Evolutionary conservation across 2,888 invertebrate species (phyloP).

Genomic region (Sacculina carcini): DNA sequence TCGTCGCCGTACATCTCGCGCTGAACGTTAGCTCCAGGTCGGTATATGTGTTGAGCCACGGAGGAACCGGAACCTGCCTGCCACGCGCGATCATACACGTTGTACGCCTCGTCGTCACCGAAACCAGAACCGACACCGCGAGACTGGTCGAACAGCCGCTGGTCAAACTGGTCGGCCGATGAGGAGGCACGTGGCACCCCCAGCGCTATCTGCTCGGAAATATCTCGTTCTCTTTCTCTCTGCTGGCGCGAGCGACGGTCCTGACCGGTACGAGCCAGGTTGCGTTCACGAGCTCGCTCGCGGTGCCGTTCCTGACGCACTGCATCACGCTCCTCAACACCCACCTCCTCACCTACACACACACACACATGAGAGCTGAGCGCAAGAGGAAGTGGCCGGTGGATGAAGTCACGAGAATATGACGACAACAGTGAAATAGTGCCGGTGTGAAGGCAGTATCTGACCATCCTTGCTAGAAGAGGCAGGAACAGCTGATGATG

Average conservation of each 20-base stretch:
- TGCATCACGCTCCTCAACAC: constrained; percentile 61
- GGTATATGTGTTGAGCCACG: constrained; percentile 64
- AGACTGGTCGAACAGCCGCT: constrained; percentile 74
- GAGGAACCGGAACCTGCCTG: constrained; percentile 59
- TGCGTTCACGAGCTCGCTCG: constrained; percentile 73
- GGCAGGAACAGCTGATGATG: too few relatives aligned
- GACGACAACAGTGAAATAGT: too few relatives aligned
- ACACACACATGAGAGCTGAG: neutral
- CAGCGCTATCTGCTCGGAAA: constrained; percentile 92
- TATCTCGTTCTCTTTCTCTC: constrained; percentile 76
- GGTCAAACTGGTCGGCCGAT: constrained; percentile 73
- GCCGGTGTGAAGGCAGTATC: too few relatives aligned
- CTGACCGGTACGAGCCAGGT: constrained; percentile 72
- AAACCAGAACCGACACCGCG: constrained; percentile 85
- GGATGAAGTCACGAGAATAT: too few relatives aligned
- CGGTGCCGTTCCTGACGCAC: constrained; percentile 66
- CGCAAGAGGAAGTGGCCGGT: neutral
- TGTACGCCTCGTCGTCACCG: constrained; percentile 89
- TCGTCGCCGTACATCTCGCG: constrained; percentile 74
- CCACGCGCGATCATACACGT: constrained; percentile 97
- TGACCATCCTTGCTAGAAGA: too few relatives aligned
- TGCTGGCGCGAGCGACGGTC: constrained; percentile 69
- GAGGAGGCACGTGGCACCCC: constrained; percentile 52
- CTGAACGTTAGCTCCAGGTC: constrained; percentile 63
- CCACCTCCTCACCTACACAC: constrained; percentile 34